A percentile compares a stretch with the other conserved stretches of the same genome.
phyloP scores from a whole-genome alignment of 2,888 invertebrate genomes.

The Erannis defoliaria region DNA sequence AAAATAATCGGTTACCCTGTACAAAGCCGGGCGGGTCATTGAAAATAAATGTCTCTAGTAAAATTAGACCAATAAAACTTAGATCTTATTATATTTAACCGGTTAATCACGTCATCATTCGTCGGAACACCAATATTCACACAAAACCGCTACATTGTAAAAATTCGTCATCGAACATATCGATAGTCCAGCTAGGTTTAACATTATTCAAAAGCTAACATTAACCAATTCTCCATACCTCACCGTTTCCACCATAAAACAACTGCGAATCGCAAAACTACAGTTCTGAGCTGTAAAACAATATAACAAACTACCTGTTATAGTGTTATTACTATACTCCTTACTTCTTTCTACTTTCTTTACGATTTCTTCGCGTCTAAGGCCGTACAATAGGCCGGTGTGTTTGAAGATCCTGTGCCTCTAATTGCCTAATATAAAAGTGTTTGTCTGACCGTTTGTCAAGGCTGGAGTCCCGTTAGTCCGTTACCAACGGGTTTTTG shows the following conservation, averaged over 20 bases:
- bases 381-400: constrained; percentile 48
- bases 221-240: constrained; percentile 4
- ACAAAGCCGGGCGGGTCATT: too few species aligned
- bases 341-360: constrained; percentile 3
- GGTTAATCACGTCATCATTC: too few species aligned
- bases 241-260: constrained; percentile 20
- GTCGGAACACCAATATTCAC: too few species aligned
- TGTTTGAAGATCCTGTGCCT: constrained; percentile 60
- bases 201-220: neutral
- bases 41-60: too few species aligned
- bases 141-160: constrained; percentile 3
- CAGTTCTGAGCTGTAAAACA: constrained; percentile 18
- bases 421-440: constrained; percentile 78
- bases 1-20: too few species aligned
- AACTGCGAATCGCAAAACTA: constrained; percentile 25
- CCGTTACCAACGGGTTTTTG: constrained; percentile 66
- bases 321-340: neutral
- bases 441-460: constrained; percentile 62
- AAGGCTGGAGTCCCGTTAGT: constrained; percentile 70
- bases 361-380: constrained; percentile 11
- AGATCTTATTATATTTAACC: too few species aligned
- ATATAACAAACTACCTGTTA: constrained; percentile 21
- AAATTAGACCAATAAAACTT: too few species aligned
- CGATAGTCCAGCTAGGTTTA: neutral
- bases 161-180: neutral